Evolutionary conservation across 2,797 vertebrate species (phyloP).

Genomic region (Cyprinodon diabolis): DNA sequence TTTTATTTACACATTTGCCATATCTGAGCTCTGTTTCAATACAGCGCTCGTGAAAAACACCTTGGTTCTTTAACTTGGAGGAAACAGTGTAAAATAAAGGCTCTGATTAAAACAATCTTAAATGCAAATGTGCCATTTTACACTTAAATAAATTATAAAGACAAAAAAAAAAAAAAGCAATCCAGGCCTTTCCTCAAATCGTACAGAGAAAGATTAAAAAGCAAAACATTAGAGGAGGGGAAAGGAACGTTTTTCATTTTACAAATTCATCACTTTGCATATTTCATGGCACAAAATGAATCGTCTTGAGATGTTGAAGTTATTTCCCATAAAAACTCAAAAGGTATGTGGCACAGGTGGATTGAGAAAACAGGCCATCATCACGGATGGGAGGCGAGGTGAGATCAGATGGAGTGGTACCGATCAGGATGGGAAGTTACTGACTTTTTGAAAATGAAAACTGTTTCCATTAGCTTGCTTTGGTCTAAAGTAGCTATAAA

Average conservation of each 20-base stretch:
- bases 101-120: slow-evolving; percentile 7
- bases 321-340: slow-evolving; percentile 29
- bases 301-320: slow-evolving; percentile 44
- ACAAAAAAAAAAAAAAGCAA: not conserved
- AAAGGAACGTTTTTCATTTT: slow-evolving; percentile 8
- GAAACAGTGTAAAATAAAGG: slow-evolving; percentile 1
- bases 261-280: slow-evolving; percentile 71
- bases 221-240: slow-evolving; percentile 18
- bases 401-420: slow-evolving; percentile 23
- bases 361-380: slow-evolving; percentile 8
- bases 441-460: not conserved
- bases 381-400: slow-evolving; percentile 25
- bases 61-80: slow-evolving; percentile 4
- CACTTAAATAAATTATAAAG: not conserved
- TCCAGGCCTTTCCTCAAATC: slow-evolving; percentile 22
- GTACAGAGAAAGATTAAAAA: slow-evolving; percentile 12
- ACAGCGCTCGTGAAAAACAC: slow-evolving; percentile 14
- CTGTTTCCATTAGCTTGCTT: slow-evolving; percentile 45
- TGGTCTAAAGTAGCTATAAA: slow-evolving; percentile 55
- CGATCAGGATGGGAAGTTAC: not conserved
- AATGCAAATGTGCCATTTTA: slow-evolving; percentile 4
- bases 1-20: slow-evolving; percentile 77
- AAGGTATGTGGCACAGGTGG: slow-evolving; percentile 37
- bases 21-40: slow-evolving; percentile 21
- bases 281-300: slow-evolving; percentile 71